phyloP scores from a whole-genome alignment of 1,140 invertebrate genomes.

The Diabrotica undecimpunctata region DNA sequence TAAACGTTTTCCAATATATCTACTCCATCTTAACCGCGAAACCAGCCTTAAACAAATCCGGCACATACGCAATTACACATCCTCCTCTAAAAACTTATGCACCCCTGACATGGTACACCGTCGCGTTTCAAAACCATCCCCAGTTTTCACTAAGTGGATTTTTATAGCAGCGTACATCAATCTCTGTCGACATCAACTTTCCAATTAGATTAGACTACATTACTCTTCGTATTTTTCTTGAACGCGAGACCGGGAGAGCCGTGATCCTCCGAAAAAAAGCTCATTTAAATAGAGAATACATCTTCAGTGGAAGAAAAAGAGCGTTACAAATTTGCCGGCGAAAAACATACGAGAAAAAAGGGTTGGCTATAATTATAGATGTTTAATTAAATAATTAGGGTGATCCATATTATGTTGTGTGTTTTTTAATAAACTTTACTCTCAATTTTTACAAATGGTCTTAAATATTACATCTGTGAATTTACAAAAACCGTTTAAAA shows the following conservation, averaged over 20 bases:
- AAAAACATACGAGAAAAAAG: not conserved
- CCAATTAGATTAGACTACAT: conserved; percentile 19
- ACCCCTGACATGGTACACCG: not conserved
- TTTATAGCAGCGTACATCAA: conserved; percentile 15
- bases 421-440: too few species aligned
- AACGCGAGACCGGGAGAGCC: conserved; percentile 1
- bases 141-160: conserved; percentile 10
- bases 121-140: not conserved
- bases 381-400: not conserved
- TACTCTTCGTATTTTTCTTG: conserved; percentile 19
- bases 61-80: not conserved
- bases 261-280: conserved; percentile 13
- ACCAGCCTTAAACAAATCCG: not conserved
- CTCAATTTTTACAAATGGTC: too few species aligned
- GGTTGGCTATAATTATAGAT: not conserved
- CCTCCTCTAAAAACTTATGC: conserved; percentile 7
- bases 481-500: too few species aligned
- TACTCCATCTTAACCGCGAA: too few species aligned
- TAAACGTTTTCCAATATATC: too few species aligned
- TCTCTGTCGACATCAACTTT: conserved; percentile 20
- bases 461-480: too few species aligned
- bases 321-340: not conserved
- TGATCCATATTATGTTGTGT: too few species aligned
- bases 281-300: conserved; percentile 19
- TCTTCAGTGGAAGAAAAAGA: conserved; percentile 29